phyloP scores from a whole-genome alignment of 2,113 vertebrate genomes.

The Eulacestoma nigropectus region DNA sequence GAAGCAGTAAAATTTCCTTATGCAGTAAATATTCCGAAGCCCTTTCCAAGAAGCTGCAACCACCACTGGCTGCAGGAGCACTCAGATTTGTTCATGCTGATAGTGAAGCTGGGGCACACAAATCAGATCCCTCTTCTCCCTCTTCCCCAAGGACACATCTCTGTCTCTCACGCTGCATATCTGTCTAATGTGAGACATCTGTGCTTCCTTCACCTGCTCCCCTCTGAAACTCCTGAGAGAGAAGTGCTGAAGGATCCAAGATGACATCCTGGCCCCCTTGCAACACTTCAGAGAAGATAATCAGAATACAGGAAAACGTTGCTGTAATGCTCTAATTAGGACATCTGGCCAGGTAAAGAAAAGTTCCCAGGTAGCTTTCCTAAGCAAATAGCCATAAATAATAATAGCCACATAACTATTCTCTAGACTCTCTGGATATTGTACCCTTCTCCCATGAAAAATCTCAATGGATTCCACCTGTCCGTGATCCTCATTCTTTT shows the following conservation, averaged over 20 bases:
- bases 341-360: neutral
- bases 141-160: neutral
- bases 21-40: neutral
- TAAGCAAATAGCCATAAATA: neutral
- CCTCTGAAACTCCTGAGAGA: neutral
- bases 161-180: neutral
- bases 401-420: neutral
- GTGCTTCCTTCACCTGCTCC: neutral
- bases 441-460: neutral
- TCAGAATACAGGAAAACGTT: neutral
- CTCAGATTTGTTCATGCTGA: neutral
- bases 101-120: neutral
- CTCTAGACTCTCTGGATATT: neutral
- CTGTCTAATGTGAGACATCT: neutral
- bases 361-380: neutral
- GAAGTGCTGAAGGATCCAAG: neutral
- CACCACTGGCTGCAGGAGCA: neutral
- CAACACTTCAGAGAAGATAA: neutral
- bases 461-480: neutral
- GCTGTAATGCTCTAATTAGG: rapidly evolving
- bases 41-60: neutral
- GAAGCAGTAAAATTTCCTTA: neutral
- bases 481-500: neutral
- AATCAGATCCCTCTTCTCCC: neutral
- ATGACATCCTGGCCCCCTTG: neutral